Base-by-base conservation (phyloP, 2,888 invertebrate genomes). In the Eremobia ochroleuca region DNA sequence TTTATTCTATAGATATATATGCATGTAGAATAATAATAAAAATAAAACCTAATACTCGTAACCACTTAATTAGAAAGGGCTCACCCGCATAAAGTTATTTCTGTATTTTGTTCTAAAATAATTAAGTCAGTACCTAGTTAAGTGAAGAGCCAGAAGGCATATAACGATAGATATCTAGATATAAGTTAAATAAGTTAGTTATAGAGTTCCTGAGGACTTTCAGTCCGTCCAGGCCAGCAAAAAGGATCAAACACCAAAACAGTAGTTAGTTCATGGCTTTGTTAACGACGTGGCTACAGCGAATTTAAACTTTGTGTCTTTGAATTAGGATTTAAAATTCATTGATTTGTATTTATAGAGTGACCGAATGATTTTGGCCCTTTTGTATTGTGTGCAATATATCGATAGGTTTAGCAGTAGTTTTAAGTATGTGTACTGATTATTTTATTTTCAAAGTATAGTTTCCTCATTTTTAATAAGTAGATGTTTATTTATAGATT, bases 161-260 rank as follows among this genome's bases (percentile, higher is more conserved):
- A 58, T 58, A 58, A 34, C 0, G 6, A 43, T 67, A 78, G 55
- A 11, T 76, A 69, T 21, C 25, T 77, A 77, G 25, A n/a, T 34
- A 76, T 86, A 88, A 87, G 78, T 86, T 80, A 81, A 82, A 67
- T 91, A 92, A 92, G 90, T 87, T 95, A 95, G 93, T 64, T 82
- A 86, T 94, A 95, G 91, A 92, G 94, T 95, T 95, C 96, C 96
- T 96, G 96, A 92, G 96, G 96, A 96, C 96, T 92, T 92, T 68
- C 68, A 92, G 96, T 96, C 96, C 96, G 94, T 96, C 95, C 95
- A 95, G 96, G 96, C 94, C 92, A 88, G 87, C 91, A 93, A 92
- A 82, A 96, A 96, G 96, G 96, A 96, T 95, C 93, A 95, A 93
- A 96, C 96, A 96, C 96, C 96, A 96, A 97, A 94, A 93, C 95